Evolutionary conservation across 2,797 vertebrate genomes (phyloP).

Genomic region (Spheniscus humboldti): DNA sequence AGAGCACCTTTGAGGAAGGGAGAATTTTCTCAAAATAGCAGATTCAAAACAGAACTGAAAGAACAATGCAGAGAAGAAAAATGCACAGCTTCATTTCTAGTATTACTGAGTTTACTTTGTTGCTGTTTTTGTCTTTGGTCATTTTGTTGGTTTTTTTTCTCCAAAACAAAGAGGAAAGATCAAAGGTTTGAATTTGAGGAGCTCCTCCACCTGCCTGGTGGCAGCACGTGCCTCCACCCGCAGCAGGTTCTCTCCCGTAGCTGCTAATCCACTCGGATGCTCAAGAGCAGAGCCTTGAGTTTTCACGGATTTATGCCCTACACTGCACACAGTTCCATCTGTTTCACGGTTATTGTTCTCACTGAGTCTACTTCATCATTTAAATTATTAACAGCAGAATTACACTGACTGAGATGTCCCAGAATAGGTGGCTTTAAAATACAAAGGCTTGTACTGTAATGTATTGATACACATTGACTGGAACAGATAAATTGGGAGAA

Average conservation of each 20-base stretch:
- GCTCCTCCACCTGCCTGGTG: neutral
- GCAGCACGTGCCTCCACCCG: neutral
- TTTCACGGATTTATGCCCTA: constrained; percentile 16
- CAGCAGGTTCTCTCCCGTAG: neutral
- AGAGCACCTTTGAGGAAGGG: neutral
- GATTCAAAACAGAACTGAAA: neutral
- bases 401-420: neutral
- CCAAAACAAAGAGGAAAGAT: neutral
- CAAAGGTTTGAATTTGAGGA: rapidly evolving
- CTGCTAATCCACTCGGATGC: neutral
- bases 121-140: neutral
- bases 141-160: neutral
- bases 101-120: neutral
- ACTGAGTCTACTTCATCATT: constrained; percentile 16
- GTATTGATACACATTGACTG: neutral
- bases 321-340: neutral
- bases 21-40: neutral
- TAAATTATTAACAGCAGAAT: constrained; percentile 66
- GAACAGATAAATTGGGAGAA: neutral
- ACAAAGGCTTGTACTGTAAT: neutral
- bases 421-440: neutral
- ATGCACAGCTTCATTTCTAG: rapidly evolving
- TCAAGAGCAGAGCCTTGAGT: neutral
- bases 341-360: constrained; percentile 36
- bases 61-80: neutral